Base-by-base conservation (phyloP, 1,140 invertebrate genomes). In the Pseudachorutes palmiensis region DNA sequence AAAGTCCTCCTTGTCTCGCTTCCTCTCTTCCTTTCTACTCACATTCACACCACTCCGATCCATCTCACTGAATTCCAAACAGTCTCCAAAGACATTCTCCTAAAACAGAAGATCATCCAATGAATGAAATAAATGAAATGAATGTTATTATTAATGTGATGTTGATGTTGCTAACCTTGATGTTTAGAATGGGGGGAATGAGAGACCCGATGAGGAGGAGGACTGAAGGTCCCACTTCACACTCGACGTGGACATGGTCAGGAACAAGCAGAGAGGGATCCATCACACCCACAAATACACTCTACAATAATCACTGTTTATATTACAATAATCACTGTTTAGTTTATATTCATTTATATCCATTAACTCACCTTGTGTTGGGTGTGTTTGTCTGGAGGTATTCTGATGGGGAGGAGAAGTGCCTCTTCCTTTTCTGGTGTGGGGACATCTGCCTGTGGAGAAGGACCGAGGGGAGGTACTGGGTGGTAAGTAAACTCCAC, bases 61-160 rank as follows among this genome's bases (percentile, higher is more conserved):
- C 89, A 94, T 94, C 74, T 97, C 93, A 0, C 91, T 93, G 75
- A 97, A 96, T 5, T 82, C 84, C 79, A 97, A 93, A 82, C 94
- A 88, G 78, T 95, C 92, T 0, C 95, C 95, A 79, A 98, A 93
- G 67, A 97, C 92, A 76, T 97, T 97, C 80, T 98, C 94, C 82
- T 88, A 72, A 32, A 80, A 24, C 5, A 58, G 28, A 58, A 22
- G 55, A 12, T n/a, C n/a, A n/a, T n/a, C n/a, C n/a, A n/a, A n/a
- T n/a, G n/a, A n/a, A n/a, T n/a, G n/a, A n/a, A n/a, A n/a, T n/a
- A n/a, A n/a, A n/a, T n/a, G n/a, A n/a, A n/a, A n/a, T n/a, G n/a
- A n/a, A n/a, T n/a, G n/a, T n/a, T n/a, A n/a, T n/a, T n/a, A n/a
- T n/a, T n/a, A n/a, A n/a, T n/a, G n/a, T n/a, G n/a, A n/a, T n/a